A percentile compares a stretch with the other conserved stretches of the same genome.
Evolutionary conservation across 2,888 invertebrate species (phyloP).

Genomic region (Eristalis arbustorum): DNA sequence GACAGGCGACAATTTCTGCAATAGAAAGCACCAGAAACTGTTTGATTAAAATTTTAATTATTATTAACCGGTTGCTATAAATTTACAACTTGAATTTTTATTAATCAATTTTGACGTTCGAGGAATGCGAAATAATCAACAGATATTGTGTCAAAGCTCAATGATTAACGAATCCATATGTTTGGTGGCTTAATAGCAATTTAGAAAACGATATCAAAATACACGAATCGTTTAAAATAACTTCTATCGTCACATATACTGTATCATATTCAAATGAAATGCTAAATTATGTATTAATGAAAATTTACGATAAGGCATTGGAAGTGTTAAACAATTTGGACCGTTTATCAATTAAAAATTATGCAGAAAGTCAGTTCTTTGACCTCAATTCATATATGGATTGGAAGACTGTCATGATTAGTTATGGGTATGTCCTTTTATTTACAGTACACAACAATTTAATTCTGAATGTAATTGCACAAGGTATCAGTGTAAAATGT

Average conservation of each 20-base stretch:
- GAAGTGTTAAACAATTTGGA: neutral
- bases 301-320: neutral
- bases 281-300: neutral
- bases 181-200: neutral
- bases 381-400: too few relatives aligned
- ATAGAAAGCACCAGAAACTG: too few relatives aligned
- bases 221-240: neutral
- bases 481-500: too few relatives aligned
- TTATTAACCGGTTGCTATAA: too few relatives aligned
- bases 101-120: too few relatives aligned
- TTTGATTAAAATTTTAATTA: too few relatives aligned
- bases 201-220: neutral
- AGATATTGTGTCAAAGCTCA: neutral
- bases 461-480: too few relatives aligned
- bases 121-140: neutral
- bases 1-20: too few relatives aligned
- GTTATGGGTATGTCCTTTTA: too few relatives aligned
- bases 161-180: neutral
- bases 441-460: too few relatives aligned
- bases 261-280: neutral
- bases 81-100: too few relatives aligned
- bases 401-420: too few relatives aligned
- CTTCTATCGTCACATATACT: neutral
- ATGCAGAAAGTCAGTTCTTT: neutral
- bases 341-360: neutral